Evolutionary conservation across 2,113 vertebrate genomes (phyloP).

Genomic region (Ameiurus melas): DNA sequence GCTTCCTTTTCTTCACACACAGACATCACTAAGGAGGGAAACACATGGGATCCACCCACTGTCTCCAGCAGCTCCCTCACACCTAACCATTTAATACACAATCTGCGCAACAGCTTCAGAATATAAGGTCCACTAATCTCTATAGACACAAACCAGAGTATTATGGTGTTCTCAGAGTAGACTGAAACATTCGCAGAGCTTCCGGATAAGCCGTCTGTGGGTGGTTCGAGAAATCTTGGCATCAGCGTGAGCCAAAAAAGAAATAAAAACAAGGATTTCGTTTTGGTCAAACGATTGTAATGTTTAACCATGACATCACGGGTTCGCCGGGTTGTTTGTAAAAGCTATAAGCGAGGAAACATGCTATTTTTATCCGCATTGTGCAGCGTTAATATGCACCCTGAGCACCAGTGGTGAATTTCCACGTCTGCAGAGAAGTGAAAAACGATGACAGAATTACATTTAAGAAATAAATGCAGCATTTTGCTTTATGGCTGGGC

Average conservation of each 20-base stretch:
- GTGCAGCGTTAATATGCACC: neutral
- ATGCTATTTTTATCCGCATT: neutral
- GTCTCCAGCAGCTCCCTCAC: neutral
- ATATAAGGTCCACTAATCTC: neutral
- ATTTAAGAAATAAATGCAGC: neutral
- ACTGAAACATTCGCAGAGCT: neutral
- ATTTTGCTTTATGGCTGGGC: neutral
- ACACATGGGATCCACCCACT: slow-evolving; percentile 22
- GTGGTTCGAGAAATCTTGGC: neutral
- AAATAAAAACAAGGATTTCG: neutral
- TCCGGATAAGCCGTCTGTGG: neutral
- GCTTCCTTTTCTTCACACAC: slow-evolving; percentile 27
- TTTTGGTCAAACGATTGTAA: neutral
- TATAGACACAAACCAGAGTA: neutral
- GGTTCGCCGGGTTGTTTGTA: neutral
- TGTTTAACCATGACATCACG: neutral
- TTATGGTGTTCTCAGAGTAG: neutral
- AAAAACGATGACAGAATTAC: neutral
- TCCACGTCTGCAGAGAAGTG: neutral
- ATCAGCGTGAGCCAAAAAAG: neutral
- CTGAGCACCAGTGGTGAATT: slow-evolving; percentile 2
- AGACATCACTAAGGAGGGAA: slow-evolving; percentile 17
- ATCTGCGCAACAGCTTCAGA: neutral
- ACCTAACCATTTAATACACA: neutral
- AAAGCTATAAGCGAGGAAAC: neutral